Evolutionary conservation across 2,888 invertebrate genomes (phyloP), one percentile per base, ranked within the genome.

Genomic region (Xestia ashworthii): DNA sequence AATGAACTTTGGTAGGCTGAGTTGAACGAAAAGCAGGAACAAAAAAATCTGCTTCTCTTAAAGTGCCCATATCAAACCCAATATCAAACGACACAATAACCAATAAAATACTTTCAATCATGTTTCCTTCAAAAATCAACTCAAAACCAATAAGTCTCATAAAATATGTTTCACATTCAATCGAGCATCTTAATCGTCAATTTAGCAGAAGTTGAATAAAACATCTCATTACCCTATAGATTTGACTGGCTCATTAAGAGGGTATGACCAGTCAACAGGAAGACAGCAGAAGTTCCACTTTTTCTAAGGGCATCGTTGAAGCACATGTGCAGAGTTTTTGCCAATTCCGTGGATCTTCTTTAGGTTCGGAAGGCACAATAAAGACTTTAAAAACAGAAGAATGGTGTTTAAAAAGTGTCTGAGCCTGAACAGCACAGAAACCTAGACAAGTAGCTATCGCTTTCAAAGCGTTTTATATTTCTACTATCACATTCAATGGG

Each of bases 171-270:
- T 66, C 60, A n/a, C 44, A 81, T 81, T 84, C 50, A 83, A 71
- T 73, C 48, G 41, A 68, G 41, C 41, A 48, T 65, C 55, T 73
- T 81, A 71, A 76, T 68, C 67, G 64, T 44, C 16, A 78, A 72
- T 71, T 75, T 38, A 74, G 72, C 55, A 38, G 58, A 68, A 69
- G 62, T 67, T 72, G 58, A 73, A 77, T 60, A 53, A 71, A 73
- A 71, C 65, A 70, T 68, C 84, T 85, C 68, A 86, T 87, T 84
- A 78, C 41, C 74, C 0, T 74, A 78, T 72, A 70, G 74, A 82
- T 83, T 85, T 78, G 86, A 78, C 50, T 62, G 46, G 55, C 65
- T 83, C 83, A 85, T 83, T 83, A 85, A 65, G 55, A 41, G 25
- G n/a, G 53, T 53, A 69, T 12, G 2, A 25, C 32, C 65, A 71